Percentiles rank a stretch among this genome's conserved stretches.
These are phyloP conservation scores for Heliconius hermathena DNA, from an alignment of 1,140 invertebrate genomes.

Conservation along the genomic window DNA sequence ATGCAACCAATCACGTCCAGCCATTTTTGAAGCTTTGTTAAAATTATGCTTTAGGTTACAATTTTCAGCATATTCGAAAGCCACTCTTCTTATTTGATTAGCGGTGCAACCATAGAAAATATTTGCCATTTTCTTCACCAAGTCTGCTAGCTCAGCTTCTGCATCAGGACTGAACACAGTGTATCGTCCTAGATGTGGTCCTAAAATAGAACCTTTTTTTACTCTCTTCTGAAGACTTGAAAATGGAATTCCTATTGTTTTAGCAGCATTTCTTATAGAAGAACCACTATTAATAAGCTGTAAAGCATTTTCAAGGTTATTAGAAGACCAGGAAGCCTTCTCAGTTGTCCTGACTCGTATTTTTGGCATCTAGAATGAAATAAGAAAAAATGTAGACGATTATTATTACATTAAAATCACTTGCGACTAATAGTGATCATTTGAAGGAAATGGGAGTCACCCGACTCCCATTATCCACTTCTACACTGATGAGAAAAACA, in stretches of 20 bases:
- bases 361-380: slow-evolving; percentile 50
- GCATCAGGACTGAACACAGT: slow-evolving; percentile 45
- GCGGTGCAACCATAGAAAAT: no score
- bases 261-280: slow-evolving; percentile 59
- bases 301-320: slow-evolving; percentile 48
- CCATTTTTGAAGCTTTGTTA: slow-evolving; percentile 49
- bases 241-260: slow-evolving; percentile 52
- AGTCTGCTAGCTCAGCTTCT: slow-evolving; percentile 46
- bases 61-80: slow-evolving; percentile 51
- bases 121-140: slow-evolving; percentile 54
- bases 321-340: slow-evolving; percentile 54
- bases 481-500: slow-evolving; percentile 36
- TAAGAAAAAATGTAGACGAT: slow-evolving; percentile 23
- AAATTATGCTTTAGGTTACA: slow-evolving; percentile 50
- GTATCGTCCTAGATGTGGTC: slow-evolving; percentile 47
- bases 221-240: slow-evolving; percentile 52
- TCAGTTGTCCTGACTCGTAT: slow-evolving; percentile 52
- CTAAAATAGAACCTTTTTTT: slow-evolving; percentile 43
- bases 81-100: slow-evolving; percentile 49
- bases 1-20: slow-evolving; percentile 46
- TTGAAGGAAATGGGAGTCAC: slow-evolving; percentile 51
- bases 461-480: slow-evolving; percentile 46
- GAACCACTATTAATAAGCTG: slow-evolving; percentile 40
- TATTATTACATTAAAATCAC: slow-evolving; percentile 28
- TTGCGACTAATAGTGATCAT: slow-evolving; percentile 15